Evolutionary conservation across 2,888 invertebrate genomes (phyloP), one percentile per base, ranked within the genome.

Genomic region (Syritta pipiens): DNA sequence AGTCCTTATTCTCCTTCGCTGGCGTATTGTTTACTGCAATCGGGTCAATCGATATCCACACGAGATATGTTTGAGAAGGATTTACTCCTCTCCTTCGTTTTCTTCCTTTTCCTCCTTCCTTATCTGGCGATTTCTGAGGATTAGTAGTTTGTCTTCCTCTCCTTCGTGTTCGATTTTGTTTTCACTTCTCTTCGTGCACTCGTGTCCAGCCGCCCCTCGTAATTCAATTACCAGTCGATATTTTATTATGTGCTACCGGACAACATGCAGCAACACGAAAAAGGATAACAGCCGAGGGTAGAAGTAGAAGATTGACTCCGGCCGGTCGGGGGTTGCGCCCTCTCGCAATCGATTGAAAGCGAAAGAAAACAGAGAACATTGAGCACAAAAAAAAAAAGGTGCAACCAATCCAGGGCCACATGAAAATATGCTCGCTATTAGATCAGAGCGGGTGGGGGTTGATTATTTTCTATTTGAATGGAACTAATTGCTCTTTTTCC

Each of bases 401-500:
- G 19, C 24, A 51, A 32, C 53, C 35, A 59, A 75, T 68, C 48
- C 32, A 49, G 30, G 28, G 24, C 57, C 53, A 63, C 42, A 69
- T 35, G 49, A 42, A 65, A 77, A 77, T 77, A 72, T 77, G 63
- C 59, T 77, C 77, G 72, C 65, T 72, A 77, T 77, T 76, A 71
- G 76, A 71, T 69, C 71, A 59, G 28, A 14, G 7, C 9, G 63
- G 28, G 48, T 35, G 26, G 42, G 67, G 72, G 67, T 79, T 79
- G 74, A 74, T 67, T 67, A 62, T 67, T 67, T 76, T 49, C 67
- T 26, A 62, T 74, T 67, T 67, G 74, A 67, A 74, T 79, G 67
- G 74, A 74, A 79, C 79, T 79, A 79, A 79, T 79, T 79, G 79
- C 79, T 79, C 74, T 67, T 68, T 79, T 74, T 35, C 20, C 48